These are phyloP conservation scores for Notodonta dromedarius DNA, from an alignment of 2,888 invertebrate species.

Conservation along the genomic window DNA sequence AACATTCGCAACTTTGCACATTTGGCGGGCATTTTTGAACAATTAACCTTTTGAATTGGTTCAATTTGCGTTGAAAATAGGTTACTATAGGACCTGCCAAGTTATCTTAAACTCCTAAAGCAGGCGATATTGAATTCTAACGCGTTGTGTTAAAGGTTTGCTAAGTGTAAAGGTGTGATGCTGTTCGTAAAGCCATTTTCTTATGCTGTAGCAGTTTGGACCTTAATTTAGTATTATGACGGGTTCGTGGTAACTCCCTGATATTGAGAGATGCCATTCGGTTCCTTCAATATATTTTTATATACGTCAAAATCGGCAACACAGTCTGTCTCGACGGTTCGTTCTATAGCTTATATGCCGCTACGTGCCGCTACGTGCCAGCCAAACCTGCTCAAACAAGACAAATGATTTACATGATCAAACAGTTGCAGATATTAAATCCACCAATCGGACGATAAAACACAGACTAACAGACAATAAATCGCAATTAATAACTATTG, in stretches of 20 bases:
- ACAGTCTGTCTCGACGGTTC: too few species aligned
- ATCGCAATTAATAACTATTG: neutral
- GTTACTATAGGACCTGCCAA: slow-evolving; percentile 22
- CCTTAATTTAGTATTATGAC: slow-evolving; percentile 36
- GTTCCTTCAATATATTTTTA: neutral
- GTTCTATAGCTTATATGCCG: too few species aligned
- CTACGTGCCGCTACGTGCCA: too few species aligned
- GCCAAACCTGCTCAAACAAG: neutral
- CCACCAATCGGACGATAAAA: slow-evolving; percentile 1
- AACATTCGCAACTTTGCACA: slow-evolving; percentile 52
- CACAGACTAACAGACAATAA: neutral
- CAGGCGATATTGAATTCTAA: slow-evolving; percentile 18
- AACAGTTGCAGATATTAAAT: neutral
- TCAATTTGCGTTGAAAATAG: slow-evolving; percentile 34
- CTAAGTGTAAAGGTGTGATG: slow-evolving; percentile 11
- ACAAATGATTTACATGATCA: neutral
- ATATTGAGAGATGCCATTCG: neutral
- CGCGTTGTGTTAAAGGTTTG: slow-evolving; percentile 15
- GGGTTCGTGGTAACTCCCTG: slow-evolving; percentile 22
- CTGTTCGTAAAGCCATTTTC: slow-evolving; percentile 29
- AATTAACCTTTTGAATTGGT: slow-evolving; percentile 57
- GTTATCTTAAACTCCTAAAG: slow-evolving; percentile 6
- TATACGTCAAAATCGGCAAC: too few species aligned
- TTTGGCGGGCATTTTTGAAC: slow-evolving; percentile 57
- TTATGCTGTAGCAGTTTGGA: slow-evolving; percentile 27